Conservation (phyloP, 2,113 vertebrate species). For the Rhea americana region DNA sequence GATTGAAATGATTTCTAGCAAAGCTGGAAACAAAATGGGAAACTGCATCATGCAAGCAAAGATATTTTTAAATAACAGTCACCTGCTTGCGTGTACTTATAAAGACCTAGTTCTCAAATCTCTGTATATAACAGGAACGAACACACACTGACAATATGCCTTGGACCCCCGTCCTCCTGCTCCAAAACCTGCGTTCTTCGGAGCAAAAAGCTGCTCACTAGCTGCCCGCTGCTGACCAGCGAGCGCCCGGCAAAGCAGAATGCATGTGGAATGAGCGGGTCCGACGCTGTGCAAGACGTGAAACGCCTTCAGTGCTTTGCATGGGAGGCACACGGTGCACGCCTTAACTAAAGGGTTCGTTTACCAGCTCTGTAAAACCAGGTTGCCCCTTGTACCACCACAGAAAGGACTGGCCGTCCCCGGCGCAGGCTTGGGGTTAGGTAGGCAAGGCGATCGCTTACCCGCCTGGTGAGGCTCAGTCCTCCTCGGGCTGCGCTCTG, state of each 20-base stretch:
- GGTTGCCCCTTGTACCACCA: fast-evolving
- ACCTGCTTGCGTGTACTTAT: not conserved
- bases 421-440: not conserved
- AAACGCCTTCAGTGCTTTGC: not conserved
- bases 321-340: fast-evolving
- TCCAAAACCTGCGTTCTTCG: not conserved
- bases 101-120: not conserved
- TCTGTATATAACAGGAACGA: not conserved
- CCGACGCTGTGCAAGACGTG: not conserved
- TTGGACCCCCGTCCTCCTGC: not conserved
- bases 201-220: not conserved
- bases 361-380: not conserved
- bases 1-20: not conserved
- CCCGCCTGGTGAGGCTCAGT: not conserved
- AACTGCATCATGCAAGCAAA: not conserved
- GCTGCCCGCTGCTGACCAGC: not conserved
- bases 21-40: not conserved
- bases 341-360: not conserved
- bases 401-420: not conserved
- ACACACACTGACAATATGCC: too few species aligned
- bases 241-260: not conserved
- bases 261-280: fast-evolving
- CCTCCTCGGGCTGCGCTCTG: not conserved
- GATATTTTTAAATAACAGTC: not conserved
- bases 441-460: not conserved